Percentiles rank a stretch among this genome's conserved stretches.
phyloP scores from a whole-genome alignment of 2,113 vertebrate genomes.

The Podocnemis expansa region DNA sequence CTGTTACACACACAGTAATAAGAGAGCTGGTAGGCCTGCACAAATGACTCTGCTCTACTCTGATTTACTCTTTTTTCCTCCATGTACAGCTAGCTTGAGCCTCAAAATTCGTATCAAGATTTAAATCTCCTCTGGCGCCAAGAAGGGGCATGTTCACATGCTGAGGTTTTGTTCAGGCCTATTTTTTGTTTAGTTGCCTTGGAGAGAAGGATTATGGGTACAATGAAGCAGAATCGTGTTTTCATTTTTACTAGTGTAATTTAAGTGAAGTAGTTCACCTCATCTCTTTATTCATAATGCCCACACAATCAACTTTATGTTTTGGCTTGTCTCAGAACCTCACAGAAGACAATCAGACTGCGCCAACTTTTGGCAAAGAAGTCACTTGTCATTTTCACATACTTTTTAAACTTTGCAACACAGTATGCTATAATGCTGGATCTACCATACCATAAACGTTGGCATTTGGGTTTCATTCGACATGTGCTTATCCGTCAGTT shows the following conservation, averaged over 20 bases:
- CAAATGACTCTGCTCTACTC: neutral
- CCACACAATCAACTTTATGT: rapidly evolving
- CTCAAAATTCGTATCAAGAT: neutral
- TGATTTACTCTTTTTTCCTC: neutral
- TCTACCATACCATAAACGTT: neutral
- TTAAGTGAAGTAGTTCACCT: neutral
- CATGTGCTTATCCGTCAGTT: neutral
- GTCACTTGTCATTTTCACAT: slow-evolving; percentile 8
- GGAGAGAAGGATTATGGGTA: neutral
- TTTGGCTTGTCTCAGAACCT: slow-evolving; percentile 10
- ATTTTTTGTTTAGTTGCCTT: neutral
- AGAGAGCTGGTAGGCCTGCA: neutral
- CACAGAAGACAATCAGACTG: neutral
- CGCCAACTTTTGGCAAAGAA: slow-evolving; percentile 7
- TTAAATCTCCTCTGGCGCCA: neutral
- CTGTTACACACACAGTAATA: neutral
- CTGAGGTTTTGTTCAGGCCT: neutral
- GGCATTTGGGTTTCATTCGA: neutral
- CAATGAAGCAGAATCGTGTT: neutral
- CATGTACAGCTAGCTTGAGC: neutral
- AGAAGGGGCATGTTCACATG: neutral
- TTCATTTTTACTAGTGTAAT: neutral
- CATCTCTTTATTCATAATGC: neutral
- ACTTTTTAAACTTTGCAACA: slow-evolving; percentile 1
- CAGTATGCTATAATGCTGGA: neutral